Percentiles rank a stretch among this genome's conserved stretches.
These are phyloP conservation scores for Plestiodon gilberti DNA, from an alignment of 2,113 vertebrate species.

Conservation along the genomic window DNA sequence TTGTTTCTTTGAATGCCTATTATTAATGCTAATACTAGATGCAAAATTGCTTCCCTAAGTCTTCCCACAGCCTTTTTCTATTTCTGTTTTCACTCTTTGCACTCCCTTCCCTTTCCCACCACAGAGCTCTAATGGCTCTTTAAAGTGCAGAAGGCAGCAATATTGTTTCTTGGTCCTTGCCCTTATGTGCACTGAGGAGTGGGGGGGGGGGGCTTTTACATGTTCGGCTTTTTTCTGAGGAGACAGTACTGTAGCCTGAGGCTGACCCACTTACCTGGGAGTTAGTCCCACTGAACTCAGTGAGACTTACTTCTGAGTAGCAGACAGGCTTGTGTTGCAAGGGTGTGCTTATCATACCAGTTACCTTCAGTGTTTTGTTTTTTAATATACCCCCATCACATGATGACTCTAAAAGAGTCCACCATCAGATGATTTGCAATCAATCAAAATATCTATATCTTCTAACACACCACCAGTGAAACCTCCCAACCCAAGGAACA, in stretches of 20 bases:
- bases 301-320: too few species aligned
- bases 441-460: too few species aligned
- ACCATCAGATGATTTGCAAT: too few species aligned
- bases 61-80: background rate
- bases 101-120: background rate
- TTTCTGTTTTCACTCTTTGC: background rate
- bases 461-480: too few species aligned
- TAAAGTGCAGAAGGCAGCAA: background rate
- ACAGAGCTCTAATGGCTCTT: background rate
- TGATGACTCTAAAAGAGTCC: too few species aligned
- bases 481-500: too few species aligned
- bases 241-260: background rate
- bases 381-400: too few species aligned
- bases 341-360: too few species aligned
- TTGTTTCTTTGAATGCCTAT: background rate
- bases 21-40: background rate
- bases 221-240: background rate
- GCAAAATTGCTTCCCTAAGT: accelerated
- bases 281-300: background rate
- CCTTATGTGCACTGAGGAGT: background rate
- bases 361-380: too few species aligned
- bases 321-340: too few species aligned
- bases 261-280: background rate
- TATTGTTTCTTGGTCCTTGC: background rate
- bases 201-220: background rate